A percentile compares a stretch with the other conserved stretches of the same genome.
Evolutionary conservation across 2,888 invertebrate genomes (phyloP).

Genomic region (Caenorhabditis sinica): DNA sequence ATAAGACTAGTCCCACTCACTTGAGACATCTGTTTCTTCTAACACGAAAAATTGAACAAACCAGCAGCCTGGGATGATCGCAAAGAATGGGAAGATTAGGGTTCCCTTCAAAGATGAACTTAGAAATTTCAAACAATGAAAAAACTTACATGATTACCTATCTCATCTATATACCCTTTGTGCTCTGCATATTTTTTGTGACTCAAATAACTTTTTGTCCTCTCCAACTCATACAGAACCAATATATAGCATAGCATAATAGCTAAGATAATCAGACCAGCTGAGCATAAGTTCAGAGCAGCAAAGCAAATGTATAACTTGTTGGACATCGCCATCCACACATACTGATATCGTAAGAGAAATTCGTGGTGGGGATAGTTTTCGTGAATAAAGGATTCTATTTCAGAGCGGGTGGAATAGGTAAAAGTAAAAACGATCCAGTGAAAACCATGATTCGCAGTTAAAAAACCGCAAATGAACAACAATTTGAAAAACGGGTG

Average conservation of each 20-base stretch:
- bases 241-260: slow-evolving; percentile 10
- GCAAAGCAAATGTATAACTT: background rate
- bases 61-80: background rate
- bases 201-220: slow-evolving; percentile 3
- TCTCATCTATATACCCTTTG: slow-evolving; percentile 14
- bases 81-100: slow-evolving; percentile 7
- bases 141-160: slow-evolving; percentile 26
- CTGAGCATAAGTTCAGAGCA: background rate
- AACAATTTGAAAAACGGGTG: background rate
- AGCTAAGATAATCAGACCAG: background rate
- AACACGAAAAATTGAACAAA: slow-evolving; percentile 19
- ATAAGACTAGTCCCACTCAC: background rate
- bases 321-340: slow-evolving; percentile 30
- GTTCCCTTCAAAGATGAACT: slow-evolving; percentile 1
- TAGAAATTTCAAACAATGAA: background rate
- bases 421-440: background rate
- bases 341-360: slow-evolving; percentile 17
- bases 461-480: background rate
- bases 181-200: slow-evolving; percentile 3
- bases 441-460: background rate
- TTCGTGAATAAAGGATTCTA: background rate
- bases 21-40: slow-evolving; percentile 17
- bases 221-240: slow-evolving; percentile 22
- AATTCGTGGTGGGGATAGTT: slow-evolving; percentile 15
- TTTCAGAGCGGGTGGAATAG: background rate